These are phyloP conservation scores for Ophioninae sp. DNA, from an alignment of 2,888 invertebrate genomes.

Conservation along the genomic window DNA sequence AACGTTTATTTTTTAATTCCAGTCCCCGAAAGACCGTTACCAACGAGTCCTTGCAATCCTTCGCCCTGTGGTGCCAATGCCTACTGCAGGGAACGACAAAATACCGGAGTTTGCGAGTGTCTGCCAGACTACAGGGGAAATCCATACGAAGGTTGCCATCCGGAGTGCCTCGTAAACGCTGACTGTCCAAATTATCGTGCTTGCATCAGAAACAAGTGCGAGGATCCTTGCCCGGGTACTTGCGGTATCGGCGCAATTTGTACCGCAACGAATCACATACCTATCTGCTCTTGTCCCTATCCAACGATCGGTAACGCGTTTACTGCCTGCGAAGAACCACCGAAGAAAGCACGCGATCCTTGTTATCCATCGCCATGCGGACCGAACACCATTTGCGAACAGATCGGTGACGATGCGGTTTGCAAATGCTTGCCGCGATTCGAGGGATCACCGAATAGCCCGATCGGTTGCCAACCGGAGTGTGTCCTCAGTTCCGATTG, in stretches of 20 bases:
- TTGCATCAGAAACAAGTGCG: conserved; percentile 87
- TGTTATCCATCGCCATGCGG: conserved; percentile 82
- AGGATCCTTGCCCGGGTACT: conserved; percentile 88
- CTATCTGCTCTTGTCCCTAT: conserved; percentile 87
- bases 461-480: conserved; percentile 81
- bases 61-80: conserved; percentile 87
- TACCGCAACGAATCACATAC: conserved; percentile 88
- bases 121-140: conserved; percentile 87
- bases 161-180: conserved; percentile 89
- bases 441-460: conserved; percentile 79
- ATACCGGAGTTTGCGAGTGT: conserved; percentile 87
- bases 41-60: conserved; percentile 83
- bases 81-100: conserved; percentile 86
- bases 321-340: conserved; percentile 82
- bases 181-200: conserved; percentile 86
- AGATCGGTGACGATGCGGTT: conserved; percentile 77
- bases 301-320: conserved; percentile 91
- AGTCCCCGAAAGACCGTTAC: conserved; percentile 62
- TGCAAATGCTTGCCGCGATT: conserved; percentile 81
- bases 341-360: conserved; percentile 74
- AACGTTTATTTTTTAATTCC: conserved; percentile 46
- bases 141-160: conserved; percentile 83
- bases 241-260: conserved; percentile 89
- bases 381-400: conserved; percentile 81
- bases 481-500: conserved; percentile 87